A percentile compares a stretch with the other conserved stretches of the same genome.
Conservation (phyloP, 1,140 invertebrate species). For the Hypothenemus hampei region DNA sequence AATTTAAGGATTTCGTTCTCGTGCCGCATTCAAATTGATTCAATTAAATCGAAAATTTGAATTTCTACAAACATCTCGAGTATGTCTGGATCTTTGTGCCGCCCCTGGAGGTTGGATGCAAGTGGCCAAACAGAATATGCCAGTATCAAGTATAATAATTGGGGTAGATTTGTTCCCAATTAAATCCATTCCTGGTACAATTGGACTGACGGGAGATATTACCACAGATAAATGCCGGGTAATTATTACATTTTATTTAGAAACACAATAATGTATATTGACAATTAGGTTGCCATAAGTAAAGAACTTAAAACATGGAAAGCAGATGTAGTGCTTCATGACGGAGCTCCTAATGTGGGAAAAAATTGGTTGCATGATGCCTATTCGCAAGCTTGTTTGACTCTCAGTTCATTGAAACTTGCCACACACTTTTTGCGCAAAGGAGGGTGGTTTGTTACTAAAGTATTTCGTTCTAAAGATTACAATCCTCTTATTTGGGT, state of each 20-base stretch:
- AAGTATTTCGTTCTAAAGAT: constrained; percentile 98
- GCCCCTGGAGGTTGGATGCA: constrained; percentile 99
- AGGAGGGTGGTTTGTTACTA: constrained; percentile 97
- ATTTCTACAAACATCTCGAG: constrained; percentile 92
- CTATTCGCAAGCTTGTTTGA: constrained; percentile 87
- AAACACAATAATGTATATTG: not conserved
- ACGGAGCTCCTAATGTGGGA: constrained; percentile 98
- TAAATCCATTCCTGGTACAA: constrained; percentile 85
- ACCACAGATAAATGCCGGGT: constrained; percentile 85
- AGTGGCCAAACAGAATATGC: constrained; percentile 98
- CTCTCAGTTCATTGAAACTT: constrained; percentile 87
- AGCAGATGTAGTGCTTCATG: constrained; percentile 93
- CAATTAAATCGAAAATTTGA: constrained; percentile 97
- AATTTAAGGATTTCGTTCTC: constrained; percentile 83
- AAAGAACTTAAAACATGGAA: constrained; percentile 92
- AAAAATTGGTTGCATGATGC: constrained; percentile 97
- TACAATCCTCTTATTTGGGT: constrained; percentile 94
- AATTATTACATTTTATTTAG: not conserved
- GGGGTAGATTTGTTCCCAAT: constrained; percentile 96
- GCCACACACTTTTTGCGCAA: constrained; percentile 87
- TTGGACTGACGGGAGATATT: constrained; percentile 89
- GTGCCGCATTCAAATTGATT: constrained; percentile 98
- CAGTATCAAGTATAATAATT: constrained; percentile 90
- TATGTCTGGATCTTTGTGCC: constrained; percentile 97
- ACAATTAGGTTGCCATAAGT: constrained; percentile 56